Conservation (phyloP, 2,888 invertebrate genomes). For the Cheilosia urbana region DNA sequence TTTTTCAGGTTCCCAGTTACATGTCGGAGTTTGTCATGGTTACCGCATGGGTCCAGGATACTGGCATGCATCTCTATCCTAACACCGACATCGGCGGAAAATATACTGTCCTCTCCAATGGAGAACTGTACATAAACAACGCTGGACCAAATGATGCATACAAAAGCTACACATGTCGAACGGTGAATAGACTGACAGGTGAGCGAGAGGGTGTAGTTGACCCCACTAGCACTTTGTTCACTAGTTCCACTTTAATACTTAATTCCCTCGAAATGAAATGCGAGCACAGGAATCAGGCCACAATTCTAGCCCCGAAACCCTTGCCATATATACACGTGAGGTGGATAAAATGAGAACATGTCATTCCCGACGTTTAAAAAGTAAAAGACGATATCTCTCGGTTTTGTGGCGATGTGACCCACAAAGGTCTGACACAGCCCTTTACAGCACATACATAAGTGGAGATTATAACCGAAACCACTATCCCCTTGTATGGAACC, state of each 20-base stretch:
- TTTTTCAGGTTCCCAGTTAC: conserved; percentile 89
- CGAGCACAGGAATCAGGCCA: background rate
- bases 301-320: conserved; percentile 6
- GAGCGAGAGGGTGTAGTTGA: conserved; percentile 69
- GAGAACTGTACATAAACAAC: conserved; percentile 92
- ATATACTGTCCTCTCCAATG: conserved; percentile 91
- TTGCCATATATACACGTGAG: conserved; percentile 31
- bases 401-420: conserved; percentile 19
- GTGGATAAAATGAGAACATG: conserved; percentile 43
- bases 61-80: conserved; percentile 91
- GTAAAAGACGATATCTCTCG: conserved; percentile 27
- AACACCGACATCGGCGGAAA: conserved; percentile 90
- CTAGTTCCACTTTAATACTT: conserved; percentile 43
- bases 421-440: conserved; percentile 37
- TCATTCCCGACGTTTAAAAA: conserved; percentile 37
- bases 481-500: conserved; percentile 30
- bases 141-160: conserved; percentile 91
- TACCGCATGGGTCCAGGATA: conserved; percentile 95
- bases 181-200: conserved; percentile 91
- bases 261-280: conserved; percentile 36
- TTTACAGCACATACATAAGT: conserved; percentile 8
- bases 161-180: conserved; percentile 92
- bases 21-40: conserved; percentile 94
- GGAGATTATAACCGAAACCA: conserved; percentile 48
- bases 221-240: conserved; percentile 7